These are phyloP conservation scores for Hemicrepidius hirtus DNA, from an alignment of 2,888 invertebrate genomes.

Conservation along the genomic window DNA sequence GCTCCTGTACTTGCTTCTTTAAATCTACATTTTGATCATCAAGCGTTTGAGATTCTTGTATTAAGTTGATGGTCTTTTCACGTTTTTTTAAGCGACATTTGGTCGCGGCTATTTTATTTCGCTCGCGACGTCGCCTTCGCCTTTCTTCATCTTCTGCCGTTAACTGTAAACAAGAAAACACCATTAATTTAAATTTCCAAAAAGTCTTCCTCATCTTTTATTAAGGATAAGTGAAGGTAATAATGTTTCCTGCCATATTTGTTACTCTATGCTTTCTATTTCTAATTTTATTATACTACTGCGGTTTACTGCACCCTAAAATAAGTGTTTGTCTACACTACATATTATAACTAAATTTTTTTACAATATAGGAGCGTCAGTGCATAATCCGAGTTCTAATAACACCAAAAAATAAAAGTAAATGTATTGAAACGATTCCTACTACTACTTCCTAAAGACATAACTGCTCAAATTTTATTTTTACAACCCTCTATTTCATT, in stretches of 20 bases:
- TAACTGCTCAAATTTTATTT: too few species aligned
- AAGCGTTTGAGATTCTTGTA: conserved; percentile 89
- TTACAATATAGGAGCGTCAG: conserved; percentile 4
- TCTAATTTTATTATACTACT: neutral
- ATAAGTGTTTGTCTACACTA: neutral
- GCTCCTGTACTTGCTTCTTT: conserved; percentile 87
- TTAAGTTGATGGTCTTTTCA: conserved; percentile 89
- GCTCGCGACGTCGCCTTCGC: conserved; percentile 87
- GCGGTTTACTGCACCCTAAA: neutral
- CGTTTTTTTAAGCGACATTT: conserved; percentile 96
- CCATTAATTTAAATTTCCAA: neutral
- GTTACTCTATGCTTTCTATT: neutral
- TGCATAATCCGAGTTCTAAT: neutral
- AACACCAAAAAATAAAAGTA: too few species aligned
- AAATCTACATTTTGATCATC: conserved; percentile 90
- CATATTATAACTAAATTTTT: conserved; percentile 1
- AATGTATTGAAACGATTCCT: too few species aligned
- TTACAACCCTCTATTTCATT: too few species aligned
- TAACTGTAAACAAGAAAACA: conserved; percentile 74
- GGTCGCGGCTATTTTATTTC: conserved; percentile 96
- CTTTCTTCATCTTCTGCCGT: conserved; percentile 95
- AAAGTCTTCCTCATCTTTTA: too few species aligned
- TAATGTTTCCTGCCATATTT: neutral
- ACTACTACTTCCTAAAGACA: too few species aligned
- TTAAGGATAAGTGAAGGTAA: too few species aligned